A percentile compares a stretch with the other conserved stretches of the same genome.
phyloP scores from a whole-genome alignment of 2,113 vertebrate species.

The Gobiocypris rarus region DNA sequence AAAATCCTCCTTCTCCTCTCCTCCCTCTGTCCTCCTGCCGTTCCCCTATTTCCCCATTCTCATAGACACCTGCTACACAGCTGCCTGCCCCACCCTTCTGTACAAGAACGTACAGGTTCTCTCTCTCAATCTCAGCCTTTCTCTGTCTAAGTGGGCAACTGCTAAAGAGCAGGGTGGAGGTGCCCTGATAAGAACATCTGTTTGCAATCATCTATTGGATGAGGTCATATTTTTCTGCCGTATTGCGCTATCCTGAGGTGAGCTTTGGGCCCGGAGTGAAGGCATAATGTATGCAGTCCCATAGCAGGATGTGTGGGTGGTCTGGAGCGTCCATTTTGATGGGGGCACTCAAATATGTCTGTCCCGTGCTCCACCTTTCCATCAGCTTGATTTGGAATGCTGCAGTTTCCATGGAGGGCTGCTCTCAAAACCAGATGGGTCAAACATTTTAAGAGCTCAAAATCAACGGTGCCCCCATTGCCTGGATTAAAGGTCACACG shows the following conservation, averaged over 20 bases:
- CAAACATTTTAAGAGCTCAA: conserved; percentile 37
- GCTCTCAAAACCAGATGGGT: conserved; percentile 27
- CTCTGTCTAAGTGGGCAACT: neutral
- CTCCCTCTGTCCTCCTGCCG: neutral
- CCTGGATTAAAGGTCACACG: neutral
- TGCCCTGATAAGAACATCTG: conserved; percentile 69
- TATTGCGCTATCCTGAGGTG: conserved; percentile 58
- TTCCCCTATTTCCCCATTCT: conserved; percentile 42
- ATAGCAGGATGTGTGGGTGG: conserved; percentile 58
- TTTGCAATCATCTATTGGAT: conserved; percentile 63
- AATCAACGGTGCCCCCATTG: neutral
- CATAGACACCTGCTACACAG: conserved; percentile 73
- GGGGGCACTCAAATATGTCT: conserved; percentile 51
- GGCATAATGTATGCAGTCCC: conserved; percentile 62
- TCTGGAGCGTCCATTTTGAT: conserved; percentile 57
- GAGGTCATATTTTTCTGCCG: conserved; percentile 65
- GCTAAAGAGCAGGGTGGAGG: conserved; percentile 10
- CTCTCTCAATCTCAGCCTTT: neutral
- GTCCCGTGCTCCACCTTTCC: conserved; percentile 54
- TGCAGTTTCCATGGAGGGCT: conserved; percentile 18
- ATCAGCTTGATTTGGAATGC: conserved; percentile 58
- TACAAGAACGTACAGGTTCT: conserved; percentile 2
- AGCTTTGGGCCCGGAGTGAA: conserved; percentile 47
- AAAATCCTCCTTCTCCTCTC: conserved; percentile 66
- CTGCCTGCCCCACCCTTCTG: conserved; percentile 58